Evolutionary conservation across 2,888 invertebrate species (phyloP).

Genomic region (Fragum whitleyi): DNA sequence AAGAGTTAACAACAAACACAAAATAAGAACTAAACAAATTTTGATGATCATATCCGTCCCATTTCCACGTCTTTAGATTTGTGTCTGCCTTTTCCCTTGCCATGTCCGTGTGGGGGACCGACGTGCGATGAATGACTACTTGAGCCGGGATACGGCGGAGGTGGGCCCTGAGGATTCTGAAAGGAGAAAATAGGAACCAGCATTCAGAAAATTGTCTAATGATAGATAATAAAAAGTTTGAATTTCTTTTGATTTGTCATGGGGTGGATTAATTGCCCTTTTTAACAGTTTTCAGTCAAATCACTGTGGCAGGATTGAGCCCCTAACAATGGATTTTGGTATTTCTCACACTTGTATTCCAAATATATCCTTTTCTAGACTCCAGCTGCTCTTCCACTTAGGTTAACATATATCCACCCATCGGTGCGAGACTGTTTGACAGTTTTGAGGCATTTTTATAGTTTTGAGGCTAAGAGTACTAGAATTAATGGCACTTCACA

Average conservation of each 20-base stretch:
- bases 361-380: no score
- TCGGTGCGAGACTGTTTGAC: no score
- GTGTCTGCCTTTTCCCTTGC: constrained; percentile 59
- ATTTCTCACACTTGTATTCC: no score
- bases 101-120: constrained; percentile 65
- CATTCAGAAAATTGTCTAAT: not conserved
- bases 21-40: not conserved
- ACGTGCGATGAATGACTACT: constrained; percentile 52
- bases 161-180: constrained; percentile 67
- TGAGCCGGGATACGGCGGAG: constrained; percentile 68
- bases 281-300: no score
- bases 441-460: no score
- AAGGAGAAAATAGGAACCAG: constrained; percentile 29
- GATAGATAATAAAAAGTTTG: not conserved
- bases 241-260: not conserved
- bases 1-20: not conserved
- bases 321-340: no score
- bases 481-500: no score
- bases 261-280: not conserved
- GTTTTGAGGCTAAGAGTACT: no score
- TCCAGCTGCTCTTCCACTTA: no score
- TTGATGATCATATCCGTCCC: constrained; percentile 45
- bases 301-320: no score
- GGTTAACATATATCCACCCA: no score
- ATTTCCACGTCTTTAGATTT: constrained; percentile 57